A percentile compares a stretch with the other conserved stretches of the same genome.
These are phyloP conservation scores for Trissolcus brochymenae DNA, from an alignment of 2,888 invertebrate genomes.

Conservation along the genomic window DNA sequence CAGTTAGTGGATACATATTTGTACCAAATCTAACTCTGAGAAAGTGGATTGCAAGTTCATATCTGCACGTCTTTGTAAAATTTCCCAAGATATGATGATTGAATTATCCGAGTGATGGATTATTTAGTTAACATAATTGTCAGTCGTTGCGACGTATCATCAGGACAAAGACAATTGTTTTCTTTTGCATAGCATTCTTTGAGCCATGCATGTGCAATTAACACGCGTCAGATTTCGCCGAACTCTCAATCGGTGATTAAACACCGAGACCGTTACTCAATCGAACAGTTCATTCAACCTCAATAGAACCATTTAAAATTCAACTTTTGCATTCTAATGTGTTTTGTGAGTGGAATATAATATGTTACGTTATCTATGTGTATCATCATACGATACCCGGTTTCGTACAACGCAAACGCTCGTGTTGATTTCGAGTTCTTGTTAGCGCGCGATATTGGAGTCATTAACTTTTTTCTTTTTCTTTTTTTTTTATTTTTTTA, in stretches of 20 bases:
- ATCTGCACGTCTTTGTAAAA: conserved; percentile 6
- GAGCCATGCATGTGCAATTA: no score
- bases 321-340: conserved; percentile 23
- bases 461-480: no score
- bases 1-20: no score
- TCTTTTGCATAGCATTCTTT: conserved; percentile 17
- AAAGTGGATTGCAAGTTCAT: no score
- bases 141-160: conserved; percentile 23
- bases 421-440: conserved; percentile 11
- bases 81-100: conserved; percentile 14
- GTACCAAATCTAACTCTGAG: no score
- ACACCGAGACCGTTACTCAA: conserved; percentile 5
- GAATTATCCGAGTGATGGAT: conserved; percentile 32
- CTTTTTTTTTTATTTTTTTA: no score
- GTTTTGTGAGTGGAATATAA: conserved; percentile 29
- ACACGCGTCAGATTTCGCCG: neutral
- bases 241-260: no score
- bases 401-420: conserved; percentile 12
- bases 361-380: conserved; percentile 25
- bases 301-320: conserved; percentile 27
- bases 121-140: conserved; percentile 47
- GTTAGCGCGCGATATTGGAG: neutral
- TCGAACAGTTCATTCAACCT: conserved; percentile 22
- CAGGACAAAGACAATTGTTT: conserved; percentile 8
- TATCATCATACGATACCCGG: conserved; percentile 24